Conservation (phyloP, 2,888 invertebrate genomes). For the Bugulina stolonifera region DNA sequence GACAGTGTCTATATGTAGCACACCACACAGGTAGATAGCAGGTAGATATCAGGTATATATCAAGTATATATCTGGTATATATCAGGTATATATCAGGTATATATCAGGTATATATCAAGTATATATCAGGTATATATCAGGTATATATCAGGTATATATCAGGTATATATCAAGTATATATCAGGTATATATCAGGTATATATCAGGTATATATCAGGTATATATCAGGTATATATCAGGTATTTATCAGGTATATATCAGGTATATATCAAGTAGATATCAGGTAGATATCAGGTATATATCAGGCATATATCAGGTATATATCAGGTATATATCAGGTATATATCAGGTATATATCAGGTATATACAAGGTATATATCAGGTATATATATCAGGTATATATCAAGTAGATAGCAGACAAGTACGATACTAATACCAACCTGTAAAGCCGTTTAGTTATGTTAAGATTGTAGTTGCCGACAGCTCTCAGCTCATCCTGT, state of each 20-base stretch:
- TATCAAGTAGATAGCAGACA: background rate
- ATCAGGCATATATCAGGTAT: background rate
- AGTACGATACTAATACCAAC: background rate
- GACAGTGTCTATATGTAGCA: too few relatives aligned
- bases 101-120: too few relatives aligned
- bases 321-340: background rate
- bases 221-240: background rate
- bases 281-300: background rate
- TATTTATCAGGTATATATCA: background rate
- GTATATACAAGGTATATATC: background rate
- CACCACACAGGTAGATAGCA: background rate
- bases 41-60: background rate
- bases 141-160: too few relatives aligned
- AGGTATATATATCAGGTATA: background rate
- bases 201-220: background rate
- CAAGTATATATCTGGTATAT: background rate
- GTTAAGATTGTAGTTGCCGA: conserved; percentile 64
- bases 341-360: background rate
- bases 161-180: too few relatives aligned
- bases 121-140: too few relatives aligned
- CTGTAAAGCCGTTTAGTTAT: conserved; percentile 64
- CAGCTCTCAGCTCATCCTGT: conserved; percentile 63
- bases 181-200: too few relatives aligned
- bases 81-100: background rate
- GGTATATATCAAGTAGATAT: background rate